These are phyloP conservation scores for Eurystomus gularis DNA, from an alignment of 2,113 vertebrate genomes.

Conservation along the genomic window DNA sequence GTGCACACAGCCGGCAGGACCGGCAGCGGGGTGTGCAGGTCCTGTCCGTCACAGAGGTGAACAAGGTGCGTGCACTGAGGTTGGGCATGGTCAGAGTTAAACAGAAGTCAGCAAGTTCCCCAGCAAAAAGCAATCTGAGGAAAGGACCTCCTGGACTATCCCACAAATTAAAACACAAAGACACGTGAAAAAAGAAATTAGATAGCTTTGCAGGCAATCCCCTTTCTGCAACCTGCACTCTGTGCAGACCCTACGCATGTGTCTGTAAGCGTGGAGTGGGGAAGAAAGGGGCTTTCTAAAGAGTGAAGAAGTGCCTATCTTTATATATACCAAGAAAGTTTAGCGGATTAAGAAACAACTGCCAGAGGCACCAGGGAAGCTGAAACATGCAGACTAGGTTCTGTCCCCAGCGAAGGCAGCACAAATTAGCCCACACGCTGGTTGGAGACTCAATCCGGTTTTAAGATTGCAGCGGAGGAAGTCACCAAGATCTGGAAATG, in stretches of 20 bases:
- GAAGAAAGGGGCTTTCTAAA: neutral
- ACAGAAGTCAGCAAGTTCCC: neutral
- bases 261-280: neutral
- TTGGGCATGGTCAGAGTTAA: neutral
- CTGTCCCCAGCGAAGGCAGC: neutral
- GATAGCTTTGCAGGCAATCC: neutral
- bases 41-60: neutral
- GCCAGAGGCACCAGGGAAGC: neutral
- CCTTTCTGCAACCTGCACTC: neutral
- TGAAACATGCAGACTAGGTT: neutral
- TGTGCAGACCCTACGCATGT: neutral
- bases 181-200: neutral
- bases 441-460: neutral
- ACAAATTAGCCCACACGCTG: neutral
- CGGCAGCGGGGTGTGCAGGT: accelerated
- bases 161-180: neutral
- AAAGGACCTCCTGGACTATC: neutral
- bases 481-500: constrained; percentile 44
- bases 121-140: neutral
- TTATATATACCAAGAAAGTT: constrained; percentile 1
- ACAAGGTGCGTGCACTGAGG: accelerated
- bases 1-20: neutral
- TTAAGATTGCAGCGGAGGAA: constrained; percentile 2
- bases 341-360: neutral
- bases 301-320: neutral